Evolutionary conservation across 2,797 vertebrate genomes (phyloP), one percentile per base, ranked within the genome.

Genomic region (Buceros bicornis): DNA sequence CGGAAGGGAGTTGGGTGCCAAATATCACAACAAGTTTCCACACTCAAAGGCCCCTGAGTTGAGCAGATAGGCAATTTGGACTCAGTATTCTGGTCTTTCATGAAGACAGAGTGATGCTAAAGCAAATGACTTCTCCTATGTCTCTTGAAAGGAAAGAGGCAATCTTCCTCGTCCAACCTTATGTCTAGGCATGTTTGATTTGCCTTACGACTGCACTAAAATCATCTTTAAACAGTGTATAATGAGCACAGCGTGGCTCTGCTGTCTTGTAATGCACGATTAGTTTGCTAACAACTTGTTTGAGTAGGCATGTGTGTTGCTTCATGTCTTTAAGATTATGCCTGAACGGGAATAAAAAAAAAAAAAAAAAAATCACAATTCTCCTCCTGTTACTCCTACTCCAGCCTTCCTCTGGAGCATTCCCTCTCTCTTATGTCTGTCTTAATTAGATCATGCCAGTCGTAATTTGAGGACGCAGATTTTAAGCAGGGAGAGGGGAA

Each of bases 221-320:
- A 37, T 71, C 51, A 33, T 95, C 90, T 93, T 95, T 92, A 95
- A 96, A 87, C 29, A 57, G 61, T 89, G 76, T 85, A 60, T 94
- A 96, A 97, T 90, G 90, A 95, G 76, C 74, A 88, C 60, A 91
- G 86, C 40, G 89, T 73, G 51, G 87, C 86, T 97, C 64, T 94
- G 91, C 91, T 96, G 95, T 91, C 87, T 93, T 80, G 80, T 92
- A 97, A 97, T 96, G 96, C 97, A 93, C 93, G 69, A 97, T 97
- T 97, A 97, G 94, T 77, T 94, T 97, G 87, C 53, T 91, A 95
- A 94, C 87, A 93, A 94, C 92, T 95, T 82, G 37, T 95, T 86
- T 88, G 89, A 90, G 92, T 67, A 69, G 71, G 83, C 83, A 95
- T 90, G 86, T 94, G 89, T 94, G 94, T 72, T 90, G 71, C 83